These are phyloP conservation scores for Synergus itoensis DNA, from an alignment of 2,888 invertebrate species.

Conservation along the genomic window DNA sequence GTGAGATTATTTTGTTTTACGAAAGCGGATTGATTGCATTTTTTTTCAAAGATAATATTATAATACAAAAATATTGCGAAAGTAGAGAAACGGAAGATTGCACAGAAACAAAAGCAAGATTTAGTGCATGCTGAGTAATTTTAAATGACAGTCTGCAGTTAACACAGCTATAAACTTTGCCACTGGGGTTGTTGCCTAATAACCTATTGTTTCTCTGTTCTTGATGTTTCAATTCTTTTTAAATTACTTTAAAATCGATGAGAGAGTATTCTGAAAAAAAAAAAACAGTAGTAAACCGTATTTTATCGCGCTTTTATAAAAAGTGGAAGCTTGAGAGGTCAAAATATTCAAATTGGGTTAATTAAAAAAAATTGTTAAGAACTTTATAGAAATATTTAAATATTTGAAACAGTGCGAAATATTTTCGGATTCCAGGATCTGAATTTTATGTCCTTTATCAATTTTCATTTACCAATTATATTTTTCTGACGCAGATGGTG, in stretches of 20 bases:
- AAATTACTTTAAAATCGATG: conserved; percentile 14
- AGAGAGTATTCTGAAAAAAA: background rate
- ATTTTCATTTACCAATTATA: conserved; percentile 14
- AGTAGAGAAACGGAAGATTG: background rate
- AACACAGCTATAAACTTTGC: background rate
- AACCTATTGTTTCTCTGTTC: conserved; percentile 17
- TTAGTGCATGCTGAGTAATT: background rate
- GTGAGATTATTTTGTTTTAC: too few species aligned
- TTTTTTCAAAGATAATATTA: background rate
- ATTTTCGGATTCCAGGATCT: background rate
- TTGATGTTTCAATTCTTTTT: conserved; percentile 9
- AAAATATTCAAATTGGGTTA: too few species aligned
- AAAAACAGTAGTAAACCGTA: background rate
- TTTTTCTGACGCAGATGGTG: conserved; percentile 84
- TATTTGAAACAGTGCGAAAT: background rate
- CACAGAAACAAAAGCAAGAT: background rate
- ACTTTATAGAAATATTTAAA: background rate
- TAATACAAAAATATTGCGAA: background rate
- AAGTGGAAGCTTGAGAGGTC: background rate
- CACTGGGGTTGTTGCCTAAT: conserved; percentile 10
- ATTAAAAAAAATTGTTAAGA: too few species aligned
- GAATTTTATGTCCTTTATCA: background rate
- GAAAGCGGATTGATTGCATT: background rate
- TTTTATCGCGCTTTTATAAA: background rate
- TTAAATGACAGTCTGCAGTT: background rate